phyloP scores from a whole-genome alignment of 2,797 vertebrate species.

The Centroberyx gerrardi region DNA sequence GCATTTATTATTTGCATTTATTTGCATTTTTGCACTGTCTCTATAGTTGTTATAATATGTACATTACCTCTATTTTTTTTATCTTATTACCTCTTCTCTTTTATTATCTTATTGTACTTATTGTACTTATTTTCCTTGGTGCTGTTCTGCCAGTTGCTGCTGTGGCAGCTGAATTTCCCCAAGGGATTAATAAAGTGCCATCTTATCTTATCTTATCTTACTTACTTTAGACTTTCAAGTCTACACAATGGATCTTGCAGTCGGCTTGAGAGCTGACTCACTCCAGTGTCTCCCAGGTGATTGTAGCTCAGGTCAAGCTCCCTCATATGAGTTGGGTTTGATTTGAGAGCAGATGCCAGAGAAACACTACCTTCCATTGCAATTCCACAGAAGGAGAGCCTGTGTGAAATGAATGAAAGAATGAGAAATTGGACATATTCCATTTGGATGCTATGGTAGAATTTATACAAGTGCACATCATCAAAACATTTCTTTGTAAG shows the following conservation, averaged over 20 bases:
- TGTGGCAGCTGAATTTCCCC: no score
- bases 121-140: no score
- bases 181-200: no score
- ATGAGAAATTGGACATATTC: no score
- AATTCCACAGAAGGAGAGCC: conserved; percentile 11
- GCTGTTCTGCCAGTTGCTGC: no score
- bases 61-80: no score
- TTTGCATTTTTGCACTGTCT: no score
- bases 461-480: not conserved
- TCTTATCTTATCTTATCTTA: not conserved
- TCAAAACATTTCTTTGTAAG: not conserved
- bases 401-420: not conserved
- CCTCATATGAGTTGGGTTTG: not conserved
- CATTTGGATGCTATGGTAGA: no score
- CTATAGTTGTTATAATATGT: no score
- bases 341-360: conserved; percentile 10
- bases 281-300: not conserved
- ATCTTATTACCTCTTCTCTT: no score
- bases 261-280: not conserved
- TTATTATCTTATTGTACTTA: no score
- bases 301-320: conserved; percentile 26
- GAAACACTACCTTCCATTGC: conserved; percentile 3
- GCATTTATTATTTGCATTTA: no score
- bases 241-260: not conserved
- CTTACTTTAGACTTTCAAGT: not conserved